These are phyloP conservation scores for Entomyzon cyanotis DNA, from an alignment of 2,113 vertebrate genomes.

Conservation along the genomic window DNA sequence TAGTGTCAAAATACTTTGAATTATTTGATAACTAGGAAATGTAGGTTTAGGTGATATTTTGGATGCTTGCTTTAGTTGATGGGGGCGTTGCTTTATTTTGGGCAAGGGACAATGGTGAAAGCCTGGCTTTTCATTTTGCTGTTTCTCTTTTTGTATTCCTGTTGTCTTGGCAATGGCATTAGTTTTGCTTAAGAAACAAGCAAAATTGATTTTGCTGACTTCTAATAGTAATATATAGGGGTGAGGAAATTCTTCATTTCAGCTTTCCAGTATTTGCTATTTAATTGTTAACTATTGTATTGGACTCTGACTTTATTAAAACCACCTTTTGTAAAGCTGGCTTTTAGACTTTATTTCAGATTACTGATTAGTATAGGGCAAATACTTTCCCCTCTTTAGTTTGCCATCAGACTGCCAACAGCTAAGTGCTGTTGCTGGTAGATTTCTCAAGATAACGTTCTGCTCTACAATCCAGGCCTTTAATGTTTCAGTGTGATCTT, in stretches of 20 bases:
- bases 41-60: not conserved
- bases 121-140: not conserved
- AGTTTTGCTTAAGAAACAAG: not conserved
- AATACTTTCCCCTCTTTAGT: not conserved
- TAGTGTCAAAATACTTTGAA: not conserved
- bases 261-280: not conserved
- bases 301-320: not conserved
- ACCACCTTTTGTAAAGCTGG: not conserved
- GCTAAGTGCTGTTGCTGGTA: not conserved
- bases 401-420: not conserved
- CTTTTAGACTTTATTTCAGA: not conserved
- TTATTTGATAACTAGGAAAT: not conserved
- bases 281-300: not conserved
- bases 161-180: not conserved
- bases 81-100: not conserved
- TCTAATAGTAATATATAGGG: not conserved
- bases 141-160: not conserved
- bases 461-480: not conserved
- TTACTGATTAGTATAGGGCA: not conserved
- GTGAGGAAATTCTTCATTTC: not conserved
- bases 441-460: not conserved
- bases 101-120: not conserved
- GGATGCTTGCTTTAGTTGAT: not conserved
- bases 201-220: not conserved
- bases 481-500: not conserved